Conservation (phyloP, 2,888 invertebrate genomes). For the Cephus nigrinus region DNA sequence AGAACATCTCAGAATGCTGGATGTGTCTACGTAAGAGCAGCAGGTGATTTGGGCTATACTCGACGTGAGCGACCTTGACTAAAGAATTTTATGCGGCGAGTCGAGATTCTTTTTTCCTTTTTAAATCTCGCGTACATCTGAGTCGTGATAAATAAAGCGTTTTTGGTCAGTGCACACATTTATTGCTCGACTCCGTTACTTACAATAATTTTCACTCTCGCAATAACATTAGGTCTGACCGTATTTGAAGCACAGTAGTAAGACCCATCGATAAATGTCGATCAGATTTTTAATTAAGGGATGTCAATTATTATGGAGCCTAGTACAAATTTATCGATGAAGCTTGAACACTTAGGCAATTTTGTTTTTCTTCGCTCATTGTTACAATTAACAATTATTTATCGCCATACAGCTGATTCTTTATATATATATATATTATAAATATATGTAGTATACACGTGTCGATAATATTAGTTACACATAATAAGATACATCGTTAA, state of each 20-base stretch:
- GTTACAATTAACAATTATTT: slow-evolving; percentile 11
- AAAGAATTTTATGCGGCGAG: not conserved
- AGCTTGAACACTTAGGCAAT: not conserved
- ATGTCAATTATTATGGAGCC: not conserved
- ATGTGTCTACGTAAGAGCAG: not conserved
- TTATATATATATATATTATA: not conserved
- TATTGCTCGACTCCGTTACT: not conserved
- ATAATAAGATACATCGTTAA: not conserved
- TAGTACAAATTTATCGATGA: not conserved
- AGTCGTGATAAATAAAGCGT: not conserved
- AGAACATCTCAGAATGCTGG: too few species aligned
- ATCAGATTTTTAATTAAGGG: not conserved
- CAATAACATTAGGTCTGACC: not conserved
- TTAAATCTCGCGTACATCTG: not conserved
- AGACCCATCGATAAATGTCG: not conserved
- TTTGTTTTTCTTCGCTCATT: not conserved
- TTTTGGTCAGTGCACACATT: not conserved
- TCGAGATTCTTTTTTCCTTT: not conserved
- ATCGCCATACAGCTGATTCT: slow-evolving; percentile 16
- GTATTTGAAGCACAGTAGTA: not conserved
- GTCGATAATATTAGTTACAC: not conserved
- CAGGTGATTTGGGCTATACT: not conserved
- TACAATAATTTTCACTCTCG: not conserved
- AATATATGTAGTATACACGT: not conserved
- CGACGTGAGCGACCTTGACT: not conserved